Base-by-base conservation (phyloP, 2,113 vertebrate species). In the Phyllostomus hastatus region DNA sequence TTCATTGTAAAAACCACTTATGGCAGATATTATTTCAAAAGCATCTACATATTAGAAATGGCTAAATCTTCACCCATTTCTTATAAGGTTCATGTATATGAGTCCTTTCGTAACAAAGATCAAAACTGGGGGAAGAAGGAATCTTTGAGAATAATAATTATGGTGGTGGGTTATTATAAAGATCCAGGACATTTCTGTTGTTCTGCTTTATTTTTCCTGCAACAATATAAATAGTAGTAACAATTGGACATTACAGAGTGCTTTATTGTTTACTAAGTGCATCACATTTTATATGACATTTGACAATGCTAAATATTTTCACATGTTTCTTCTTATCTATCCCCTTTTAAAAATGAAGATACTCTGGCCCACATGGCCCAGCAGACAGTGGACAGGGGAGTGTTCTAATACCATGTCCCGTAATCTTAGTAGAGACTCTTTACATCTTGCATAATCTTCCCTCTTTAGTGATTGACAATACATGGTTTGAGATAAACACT, bases 201-300 rank as follows among this genome's bases (percentile, higher is more conserved):
- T 41, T 64, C 31, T 46, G 12, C 14, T 88, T 84, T 75, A 43
- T 80, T 84, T 93, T 80, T 35, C 3, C 41, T 81, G 26, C 12
- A 76, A 69, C 9, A 79, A 76, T 70, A 70, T 87, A 92, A 72
- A 54, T 52, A 72, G 17, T 85, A 73, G 67, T 50, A 46, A 52
- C 4, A 59, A 50, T 0, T 85, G 2, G 26, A 3, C 79, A 26
- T 64, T 64, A 4, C 10, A 85, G 3, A 90, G 20, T 64, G 7
- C 1, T 87, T 59, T 73, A 35, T 28, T 79, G 20, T 72, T 84
- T 88, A 70, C 4, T 33, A 52, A 80, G 0, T 20, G 0, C 17
- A 70, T 66, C 15, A 28, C 50, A 84, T 66, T 69, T 8, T 28
- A 5, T 41, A 79, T 64, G 26, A 90, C 3, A 87, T 57, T 3